Conservation (phyloP, 2,888 invertebrate genomes). For the Epiblema foenella region DNA sequence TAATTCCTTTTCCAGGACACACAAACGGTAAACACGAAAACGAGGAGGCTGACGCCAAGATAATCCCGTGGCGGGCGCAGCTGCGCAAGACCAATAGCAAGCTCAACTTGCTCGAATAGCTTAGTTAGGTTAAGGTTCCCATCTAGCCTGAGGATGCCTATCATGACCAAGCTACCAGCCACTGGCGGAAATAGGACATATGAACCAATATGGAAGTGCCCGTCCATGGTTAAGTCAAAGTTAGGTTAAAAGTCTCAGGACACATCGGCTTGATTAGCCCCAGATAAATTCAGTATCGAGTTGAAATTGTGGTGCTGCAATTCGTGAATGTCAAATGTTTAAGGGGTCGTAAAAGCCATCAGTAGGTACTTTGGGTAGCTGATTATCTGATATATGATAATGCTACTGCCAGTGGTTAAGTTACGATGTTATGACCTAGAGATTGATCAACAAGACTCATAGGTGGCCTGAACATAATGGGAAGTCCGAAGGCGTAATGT, state of each 20-base stretch:
- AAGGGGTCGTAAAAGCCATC: too few species aligned
- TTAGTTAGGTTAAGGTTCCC: constrained; percentile 40
- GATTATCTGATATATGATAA: background rate
- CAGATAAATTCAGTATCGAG: background rate
- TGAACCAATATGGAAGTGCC: too few species aligned
- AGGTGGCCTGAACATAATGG: constrained; percentile 1
- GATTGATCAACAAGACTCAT: background rate
- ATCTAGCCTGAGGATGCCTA: constrained; percentile 1
- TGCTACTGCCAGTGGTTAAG: too few species aligned
- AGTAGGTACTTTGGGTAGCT: background rate
- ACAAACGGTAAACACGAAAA: constrained; percentile 75
- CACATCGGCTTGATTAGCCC: too few species aligned
- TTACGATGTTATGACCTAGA: too few species aligned
- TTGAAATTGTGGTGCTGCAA: background rate
- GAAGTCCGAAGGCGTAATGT: background rate
- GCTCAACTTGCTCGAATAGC: constrained; percentile 90
- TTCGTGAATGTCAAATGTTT: background rate
- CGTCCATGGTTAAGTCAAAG: too few species aligned
- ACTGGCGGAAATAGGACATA: background rate
- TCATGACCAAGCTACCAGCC: background rate
- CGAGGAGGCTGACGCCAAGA: constrained; percentile 87
- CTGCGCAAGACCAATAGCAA: constrained; percentile 96
- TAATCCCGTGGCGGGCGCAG: constrained; percentile 96
- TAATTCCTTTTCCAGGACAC: constrained; percentile 63
- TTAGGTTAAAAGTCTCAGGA: too few species aligned